Conservation (phyloP, 1,140 invertebrate genomes). For the Apis cerana region DNA sequence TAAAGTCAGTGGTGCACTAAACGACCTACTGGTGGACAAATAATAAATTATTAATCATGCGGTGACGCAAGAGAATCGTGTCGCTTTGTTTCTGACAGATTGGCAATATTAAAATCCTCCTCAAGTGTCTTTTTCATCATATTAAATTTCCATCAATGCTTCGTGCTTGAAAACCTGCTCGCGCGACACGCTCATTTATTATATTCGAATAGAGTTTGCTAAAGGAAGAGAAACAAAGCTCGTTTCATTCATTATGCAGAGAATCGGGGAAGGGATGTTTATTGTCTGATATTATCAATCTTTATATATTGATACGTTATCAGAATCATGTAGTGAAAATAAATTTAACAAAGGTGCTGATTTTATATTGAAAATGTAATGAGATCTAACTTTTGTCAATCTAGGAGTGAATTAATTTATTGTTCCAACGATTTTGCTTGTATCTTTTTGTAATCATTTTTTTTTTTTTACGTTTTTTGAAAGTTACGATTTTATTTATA, state of each 20-base stretch:
- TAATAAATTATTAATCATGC: slow-evolving; percentile 67
- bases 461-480: too few species aligned
- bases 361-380: too few species aligned
- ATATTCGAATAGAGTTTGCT: slow-evolving; percentile 45
- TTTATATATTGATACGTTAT: background rate
- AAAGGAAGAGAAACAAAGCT: slow-evolving; percentile 22
- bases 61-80: slow-evolving; percentile 36
- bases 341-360: too few species aligned
- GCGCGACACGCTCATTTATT: slow-evolving; percentile 56
- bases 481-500: too few species aligned
- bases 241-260: slow-evolving; percentile 23
- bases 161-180: slow-evolving; percentile 43
- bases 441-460: too few species aligned
- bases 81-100: slow-evolving; percentile 63
- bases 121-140: slow-evolving; percentile 64
- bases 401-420: too few species aligned
- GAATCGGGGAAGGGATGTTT: background rate
- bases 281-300: background rate
- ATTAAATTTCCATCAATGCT: slow-evolving; percentile 68
- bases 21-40: slow-evolving; percentile 45
- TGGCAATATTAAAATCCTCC: slow-evolving; percentile 63
- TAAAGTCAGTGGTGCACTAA: slow-evolving; percentile 40
- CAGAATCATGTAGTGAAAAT: background rate
- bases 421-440: too few species aligned
- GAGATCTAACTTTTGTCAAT: too few species aligned